Evolutionary conservation across 2,797 vertebrate species (phyloP).

Genomic region (Coilia nasus): DNA sequence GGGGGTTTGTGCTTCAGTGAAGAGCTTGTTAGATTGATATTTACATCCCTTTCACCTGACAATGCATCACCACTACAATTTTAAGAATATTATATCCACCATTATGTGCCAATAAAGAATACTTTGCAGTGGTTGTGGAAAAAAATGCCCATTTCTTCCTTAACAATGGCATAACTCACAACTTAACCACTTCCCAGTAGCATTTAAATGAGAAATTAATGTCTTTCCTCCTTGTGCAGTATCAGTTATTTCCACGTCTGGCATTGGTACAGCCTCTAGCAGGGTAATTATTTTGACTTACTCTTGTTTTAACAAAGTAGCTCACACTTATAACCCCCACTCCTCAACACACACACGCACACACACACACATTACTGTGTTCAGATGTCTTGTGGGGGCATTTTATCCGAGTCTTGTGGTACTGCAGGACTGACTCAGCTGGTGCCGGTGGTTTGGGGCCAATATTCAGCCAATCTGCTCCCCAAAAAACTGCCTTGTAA

Average conservation of each 20-base stretch:
- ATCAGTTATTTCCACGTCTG: neutral
- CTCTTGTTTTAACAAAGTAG: conserved; percentile 16
- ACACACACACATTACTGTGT: neutral
- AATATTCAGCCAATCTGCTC: conserved; percentile 47
- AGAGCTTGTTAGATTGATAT: neutral
- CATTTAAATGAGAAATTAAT: conserved; percentile 1
- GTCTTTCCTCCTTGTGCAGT: neutral
- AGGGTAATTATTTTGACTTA: neutral
- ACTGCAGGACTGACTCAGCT: conserved; percentile 50
- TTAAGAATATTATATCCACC: neutral
- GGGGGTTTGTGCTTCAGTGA: neutral
- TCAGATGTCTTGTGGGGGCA: neutral
- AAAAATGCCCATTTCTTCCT: neutral
- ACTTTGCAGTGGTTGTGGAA: neutral
- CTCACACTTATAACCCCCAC: neutral
- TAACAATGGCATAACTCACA: neutral
- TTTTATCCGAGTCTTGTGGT: conserved; percentile 49
- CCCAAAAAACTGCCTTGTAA: conserved; percentile 53
- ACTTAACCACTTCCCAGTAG: neutral
- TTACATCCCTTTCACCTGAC: neutral
- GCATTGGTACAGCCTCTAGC: neutral
- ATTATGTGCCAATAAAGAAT: neutral
- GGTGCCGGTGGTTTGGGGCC: conserved; percentile 50
- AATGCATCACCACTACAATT: neutral
- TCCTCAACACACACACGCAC: neutral